Percentiles rank a stretch among this genome's conserved stretches.
Evolutionary conservation across 35 echinoderm and acorn worm species (phyloP).

Genomic region (Apostichopus parvimensis): DNA sequence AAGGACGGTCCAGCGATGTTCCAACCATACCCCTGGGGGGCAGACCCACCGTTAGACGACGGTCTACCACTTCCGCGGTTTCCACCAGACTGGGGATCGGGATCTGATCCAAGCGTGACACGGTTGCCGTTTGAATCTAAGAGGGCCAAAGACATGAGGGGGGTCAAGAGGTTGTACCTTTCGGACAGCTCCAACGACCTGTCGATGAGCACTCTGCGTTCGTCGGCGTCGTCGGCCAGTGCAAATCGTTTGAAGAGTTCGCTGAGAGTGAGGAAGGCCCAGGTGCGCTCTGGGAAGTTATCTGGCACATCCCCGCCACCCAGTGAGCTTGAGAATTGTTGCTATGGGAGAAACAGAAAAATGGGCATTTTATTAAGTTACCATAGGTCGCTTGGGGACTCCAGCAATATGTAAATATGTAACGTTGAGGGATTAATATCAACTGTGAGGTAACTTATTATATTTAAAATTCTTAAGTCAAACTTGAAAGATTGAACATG

Average conservation of each 20-base stretch:
- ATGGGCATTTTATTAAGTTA: no score
- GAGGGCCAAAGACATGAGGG: slow-evolving; percentile 84
- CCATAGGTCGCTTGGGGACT: no score
- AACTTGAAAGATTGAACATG: no score
- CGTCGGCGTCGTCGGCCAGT: slow-evolving; percentile 62
- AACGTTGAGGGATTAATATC: no score
- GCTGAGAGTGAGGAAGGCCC: slow-evolving; percentile 80
- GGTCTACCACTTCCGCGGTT: slow-evolving; percentile 5
- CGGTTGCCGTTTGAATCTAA: slow-evolving; percentile 27
- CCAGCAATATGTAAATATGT: no score
- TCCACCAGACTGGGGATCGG: slow-evolving; percentile 24
- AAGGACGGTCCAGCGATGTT: slow-evolving; percentile 60
- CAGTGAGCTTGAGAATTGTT: slow-evolving; percentile 48
- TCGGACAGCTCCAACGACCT: slow-evolving; percentile 74
- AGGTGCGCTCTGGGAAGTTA: slow-evolving; percentile 83
- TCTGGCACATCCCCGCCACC: slow-evolving; percentile 57
- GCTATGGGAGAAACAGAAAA: slow-evolving; percentile 41
- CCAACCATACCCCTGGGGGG: slow-evolving; percentile 61
- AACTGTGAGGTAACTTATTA: no score
- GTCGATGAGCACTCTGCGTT: slow-evolving; percentile 71
- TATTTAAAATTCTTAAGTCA: no score
- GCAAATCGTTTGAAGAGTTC: slow-evolving; percentile 77
- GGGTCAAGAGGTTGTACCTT: slow-evolving; percentile 86
- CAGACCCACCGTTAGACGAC: slow-evolving; percentile 8
- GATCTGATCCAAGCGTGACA: background rate